A percentile compares a stretch with the other conserved stretches of the same genome.
These are phyloP conservation scores for Vulpes ferrilata DNA, from an alignment of 2,113 vertebrate species.

Conservation along the genomic window DNA sequence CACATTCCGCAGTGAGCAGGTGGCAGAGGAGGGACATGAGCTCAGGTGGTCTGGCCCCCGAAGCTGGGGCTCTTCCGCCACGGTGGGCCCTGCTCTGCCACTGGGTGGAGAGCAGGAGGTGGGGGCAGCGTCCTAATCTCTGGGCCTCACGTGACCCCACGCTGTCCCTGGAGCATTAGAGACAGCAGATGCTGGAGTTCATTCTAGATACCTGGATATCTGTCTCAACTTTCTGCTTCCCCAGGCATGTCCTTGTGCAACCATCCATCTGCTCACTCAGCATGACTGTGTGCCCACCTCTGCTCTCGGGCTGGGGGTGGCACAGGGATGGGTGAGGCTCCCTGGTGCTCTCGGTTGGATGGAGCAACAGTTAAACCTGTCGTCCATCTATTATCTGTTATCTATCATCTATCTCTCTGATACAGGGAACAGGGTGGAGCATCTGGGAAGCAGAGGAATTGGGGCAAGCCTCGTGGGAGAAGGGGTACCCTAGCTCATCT, in stretches of 20 bases:
- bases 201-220: background rate
- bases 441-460: background rate
- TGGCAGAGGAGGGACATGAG: background rate
- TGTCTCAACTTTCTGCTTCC: background rate
- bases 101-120: background rate
- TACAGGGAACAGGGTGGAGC: background rate
- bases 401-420: background rate
- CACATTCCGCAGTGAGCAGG: background rate
- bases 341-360: background rate
- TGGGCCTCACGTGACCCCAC: fast-evolving
- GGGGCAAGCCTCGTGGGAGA: background rate
- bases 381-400: background rate
- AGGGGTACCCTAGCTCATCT: background rate
- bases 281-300: background rate
- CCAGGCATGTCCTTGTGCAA: background rate
- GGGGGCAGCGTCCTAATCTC: background rate
- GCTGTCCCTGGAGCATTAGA: background rate
- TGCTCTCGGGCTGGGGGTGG: background rate
- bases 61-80: background rate
- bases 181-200: background rate
- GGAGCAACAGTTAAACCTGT: background rate
- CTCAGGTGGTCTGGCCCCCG: background rate
- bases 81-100: fast-evolving
- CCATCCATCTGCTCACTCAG: background rate
- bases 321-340: background rate